These are phyloP conservation scores for Parnassius smintheus DNA, from an alignment of 2,888 invertebrate species.

Conservation along the genomic window DNA sequence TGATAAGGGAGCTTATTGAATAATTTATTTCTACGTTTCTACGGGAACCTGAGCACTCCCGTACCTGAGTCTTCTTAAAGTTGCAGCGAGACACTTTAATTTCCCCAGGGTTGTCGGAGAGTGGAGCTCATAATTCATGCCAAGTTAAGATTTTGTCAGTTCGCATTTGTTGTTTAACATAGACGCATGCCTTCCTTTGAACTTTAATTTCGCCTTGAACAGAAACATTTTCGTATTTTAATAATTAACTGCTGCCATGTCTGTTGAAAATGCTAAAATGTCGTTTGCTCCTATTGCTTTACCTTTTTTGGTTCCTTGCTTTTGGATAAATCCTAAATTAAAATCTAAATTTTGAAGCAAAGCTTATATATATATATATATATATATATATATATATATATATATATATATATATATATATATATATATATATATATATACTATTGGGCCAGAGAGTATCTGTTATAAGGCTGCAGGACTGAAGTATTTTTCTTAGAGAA, in stretches of 20 bases:
- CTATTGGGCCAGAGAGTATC: too few relatives aligned
- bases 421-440: too few relatives aligned
- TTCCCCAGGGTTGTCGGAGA: conserved; percentile 64
- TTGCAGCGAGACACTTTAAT: conserved; percentile 79
- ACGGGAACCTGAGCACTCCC: conserved; percentile 45
- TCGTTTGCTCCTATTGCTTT: neutral
- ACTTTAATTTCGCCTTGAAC: conserved; percentile 52
- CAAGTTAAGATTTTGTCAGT: conserved; percentile 78
- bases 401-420: too few relatives aligned
- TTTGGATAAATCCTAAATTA: too few relatives aligned
- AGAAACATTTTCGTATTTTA: conserved; percentile 46
- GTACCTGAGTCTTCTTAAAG: conserved; percentile 73
- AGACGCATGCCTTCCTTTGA: conserved; percentile 58
- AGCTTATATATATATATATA: too few relatives aligned
- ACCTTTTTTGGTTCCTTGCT: too few relatives aligned
- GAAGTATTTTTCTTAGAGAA: too few relatives aligned
- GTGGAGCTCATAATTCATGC: conserved; percentile 77
- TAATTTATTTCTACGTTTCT: conserved; percentile 58
- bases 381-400: too few relatives aligned
- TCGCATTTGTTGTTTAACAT: conserved; percentile 65
- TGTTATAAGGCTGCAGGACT: too few relatives aligned
- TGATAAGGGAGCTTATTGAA: conserved; percentile 56
- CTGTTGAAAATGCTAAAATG: conserved; percentile 4
- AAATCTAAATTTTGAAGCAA: too few relatives aligned
- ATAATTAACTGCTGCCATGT: conserved; percentile 48